phyloP scores from a whole-genome alignment of 2,113 vertebrate species.

The Tor tambroides region DNA sequence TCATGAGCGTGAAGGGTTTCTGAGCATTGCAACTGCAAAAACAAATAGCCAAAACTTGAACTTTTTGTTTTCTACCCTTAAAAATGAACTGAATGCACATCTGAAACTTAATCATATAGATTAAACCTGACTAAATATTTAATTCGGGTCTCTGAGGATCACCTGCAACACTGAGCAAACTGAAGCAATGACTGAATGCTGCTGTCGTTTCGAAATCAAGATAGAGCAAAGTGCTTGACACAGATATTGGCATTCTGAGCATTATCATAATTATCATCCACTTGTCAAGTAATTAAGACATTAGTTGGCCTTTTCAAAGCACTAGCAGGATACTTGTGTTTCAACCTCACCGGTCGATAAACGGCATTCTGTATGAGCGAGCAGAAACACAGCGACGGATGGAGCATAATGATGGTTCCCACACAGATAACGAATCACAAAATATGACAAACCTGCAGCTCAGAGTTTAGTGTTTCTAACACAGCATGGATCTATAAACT shows the following conservation, averaged over 20 bases:
- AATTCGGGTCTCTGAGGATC: not conserved
- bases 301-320: slow-evolving; percentile 65
- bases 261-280: slow-evolving; percentile 78
- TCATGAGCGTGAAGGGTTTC: no score
- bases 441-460: not conserved
- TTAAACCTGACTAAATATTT: not conserved
- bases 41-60: no score
- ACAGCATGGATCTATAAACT: no score
- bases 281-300: slow-evolving; percentile 78
- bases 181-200: not conserved
- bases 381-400: not conserved
- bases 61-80: no score
- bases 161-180: no score
- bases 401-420: not conserved
- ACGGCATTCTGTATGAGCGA: not conserved
- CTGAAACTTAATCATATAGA: no score
- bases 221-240: not conserved
- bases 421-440: not conserved
- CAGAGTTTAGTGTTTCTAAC: no score
- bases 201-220: slow-evolving; percentile 15
- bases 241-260: slow-evolving; percentile 72
- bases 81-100: no score
- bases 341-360: not conserved
- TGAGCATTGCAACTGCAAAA: no score
- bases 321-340: not conserved